Evolutionary conservation across 2,113 vertebrate genomes (phyloP).

Genomic region (Lynx canadensis): DNA sequence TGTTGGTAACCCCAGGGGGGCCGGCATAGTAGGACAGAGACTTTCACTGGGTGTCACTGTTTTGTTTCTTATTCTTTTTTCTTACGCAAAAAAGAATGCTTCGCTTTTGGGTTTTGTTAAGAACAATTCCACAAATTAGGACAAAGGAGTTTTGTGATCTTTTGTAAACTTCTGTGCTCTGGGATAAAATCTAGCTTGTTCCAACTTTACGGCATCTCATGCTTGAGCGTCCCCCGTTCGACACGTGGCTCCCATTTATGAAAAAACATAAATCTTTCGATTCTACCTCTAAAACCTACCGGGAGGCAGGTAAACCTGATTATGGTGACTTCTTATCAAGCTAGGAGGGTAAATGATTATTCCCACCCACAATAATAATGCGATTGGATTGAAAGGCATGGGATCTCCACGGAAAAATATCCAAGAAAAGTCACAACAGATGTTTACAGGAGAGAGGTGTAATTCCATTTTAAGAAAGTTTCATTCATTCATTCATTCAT

Average conservation of each 20-base stretch:
- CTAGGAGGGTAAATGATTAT: neutral
- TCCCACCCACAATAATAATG: neutral
- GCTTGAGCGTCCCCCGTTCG: neutral
- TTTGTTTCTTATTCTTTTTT: neutral
- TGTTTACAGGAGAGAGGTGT: neutral
- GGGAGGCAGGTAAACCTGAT: constrained; percentile 15
- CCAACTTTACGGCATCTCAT: neutral
- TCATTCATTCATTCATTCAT: neutral
- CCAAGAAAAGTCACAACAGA: neutral
- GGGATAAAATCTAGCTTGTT: neutral
- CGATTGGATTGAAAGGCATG: neutral
- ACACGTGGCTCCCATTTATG: constrained; percentile 49
- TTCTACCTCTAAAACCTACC: neutral
- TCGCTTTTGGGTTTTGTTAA: neutral
- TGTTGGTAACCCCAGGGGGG: rapidly evolving
- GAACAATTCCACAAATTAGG: neutral
- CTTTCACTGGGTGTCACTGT: neutral
- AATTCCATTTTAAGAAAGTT: neutral
- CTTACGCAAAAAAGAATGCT: neutral
- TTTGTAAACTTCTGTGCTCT: neutral
- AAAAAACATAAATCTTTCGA: constrained; percentile 60
- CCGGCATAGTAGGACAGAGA: neutral
- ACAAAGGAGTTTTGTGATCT: neutral
- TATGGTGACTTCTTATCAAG: neutral
- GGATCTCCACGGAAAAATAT: neutral